Percentiles rank a stretch among this genome's conserved stretches.
phyloP scores from a whole-genome alignment of 2,888 invertebrate species.

The Gisinianus flammeolus region DNA sequence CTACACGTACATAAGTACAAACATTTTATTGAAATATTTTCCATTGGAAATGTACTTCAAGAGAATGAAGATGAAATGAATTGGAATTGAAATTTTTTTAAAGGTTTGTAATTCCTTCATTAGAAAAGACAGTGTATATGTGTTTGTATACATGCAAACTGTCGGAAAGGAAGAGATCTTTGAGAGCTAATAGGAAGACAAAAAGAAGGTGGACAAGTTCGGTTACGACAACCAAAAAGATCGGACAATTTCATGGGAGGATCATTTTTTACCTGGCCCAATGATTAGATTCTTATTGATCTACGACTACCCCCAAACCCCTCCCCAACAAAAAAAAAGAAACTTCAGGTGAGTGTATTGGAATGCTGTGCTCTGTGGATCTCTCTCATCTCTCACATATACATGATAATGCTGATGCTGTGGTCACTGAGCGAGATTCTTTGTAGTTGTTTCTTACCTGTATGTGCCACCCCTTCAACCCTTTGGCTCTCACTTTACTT shows the following conservation, averaged over 20 bases:
- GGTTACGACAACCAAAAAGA: no score
- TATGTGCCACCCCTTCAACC: not conserved
- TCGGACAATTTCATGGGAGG: not conserved
- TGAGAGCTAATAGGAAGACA: not conserved
- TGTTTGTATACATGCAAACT: no score
- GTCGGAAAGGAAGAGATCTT: no score
- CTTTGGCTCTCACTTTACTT: not conserved
- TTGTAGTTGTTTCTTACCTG: no score
- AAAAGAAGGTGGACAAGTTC: not conserved
- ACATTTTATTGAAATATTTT: no score
- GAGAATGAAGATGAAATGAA: no score
- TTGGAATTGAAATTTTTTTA: no score
- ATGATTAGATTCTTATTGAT: not conserved
- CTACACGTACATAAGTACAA: no score
- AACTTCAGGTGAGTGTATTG: not conserved
- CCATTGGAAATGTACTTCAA: no score
- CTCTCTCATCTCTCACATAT: not conserved
- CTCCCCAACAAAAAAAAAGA: not conserved
- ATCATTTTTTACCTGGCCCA: not conserved
- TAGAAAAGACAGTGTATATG: no score
- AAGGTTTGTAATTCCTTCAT: no score
- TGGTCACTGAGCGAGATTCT: not conserved
- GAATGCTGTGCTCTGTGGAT: no score
- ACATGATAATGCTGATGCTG: not conserved
- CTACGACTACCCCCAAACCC: not conserved